Conservation (phyloP, 2,888 invertebrate species). For the Criorhina ranunculi region DNA sequence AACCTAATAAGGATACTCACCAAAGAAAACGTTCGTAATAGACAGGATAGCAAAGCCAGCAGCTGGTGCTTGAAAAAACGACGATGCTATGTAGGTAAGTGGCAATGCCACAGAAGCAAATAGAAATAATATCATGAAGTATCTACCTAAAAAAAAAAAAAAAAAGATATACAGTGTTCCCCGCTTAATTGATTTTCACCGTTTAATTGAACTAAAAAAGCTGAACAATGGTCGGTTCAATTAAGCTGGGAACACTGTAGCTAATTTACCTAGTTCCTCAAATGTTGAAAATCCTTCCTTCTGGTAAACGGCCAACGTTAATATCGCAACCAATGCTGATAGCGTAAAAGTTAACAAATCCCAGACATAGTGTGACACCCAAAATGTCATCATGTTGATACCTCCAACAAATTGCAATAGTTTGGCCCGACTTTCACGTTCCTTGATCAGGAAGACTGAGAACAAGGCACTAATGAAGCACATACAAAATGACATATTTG, state of each 20-base stretch:
- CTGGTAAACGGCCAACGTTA: conserved; percentile 88
- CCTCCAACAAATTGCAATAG: conserved; percentile 92
- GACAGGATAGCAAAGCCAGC: conserved; percentile 90
- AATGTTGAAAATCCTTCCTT: conserved; percentile 85
- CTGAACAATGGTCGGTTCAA: too few relatives aligned
- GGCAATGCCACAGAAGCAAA: conserved; percentile 91
- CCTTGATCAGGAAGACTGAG: conserved; percentile 87
- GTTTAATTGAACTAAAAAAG: too few relatives aligned
- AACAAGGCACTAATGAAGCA: conserved; percentile 89
- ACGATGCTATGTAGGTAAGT: conserved; percentile 89
- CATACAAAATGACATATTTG: conserved; percentile 90
- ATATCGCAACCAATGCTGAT: conserved; percentile 87
- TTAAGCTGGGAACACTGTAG: too few relatives aligned
- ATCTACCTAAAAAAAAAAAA: conserved; percentile 82
- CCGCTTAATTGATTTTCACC: too few relatives aligned
- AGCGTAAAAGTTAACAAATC: conserved; percentile 87
- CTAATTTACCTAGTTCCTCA: conserved; percentile 79
- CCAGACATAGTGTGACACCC: conserved; percentile 89
- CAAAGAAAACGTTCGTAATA: conserved; percentile 90
- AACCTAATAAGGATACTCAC: conserved; percentile 83
- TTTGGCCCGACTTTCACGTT: conserved; percentile 90
- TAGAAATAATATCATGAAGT: conserved; percentile 87
- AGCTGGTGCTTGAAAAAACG: conserved; percentile 89
- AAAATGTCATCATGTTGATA: conserved; percentile 88
- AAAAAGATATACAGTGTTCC: neutral